These are phyloP conservation scores for Cherax quadricarinatus DNA, from an alignment of 1,140 invertebrate species.

Conservation along the genomic window DNA sequence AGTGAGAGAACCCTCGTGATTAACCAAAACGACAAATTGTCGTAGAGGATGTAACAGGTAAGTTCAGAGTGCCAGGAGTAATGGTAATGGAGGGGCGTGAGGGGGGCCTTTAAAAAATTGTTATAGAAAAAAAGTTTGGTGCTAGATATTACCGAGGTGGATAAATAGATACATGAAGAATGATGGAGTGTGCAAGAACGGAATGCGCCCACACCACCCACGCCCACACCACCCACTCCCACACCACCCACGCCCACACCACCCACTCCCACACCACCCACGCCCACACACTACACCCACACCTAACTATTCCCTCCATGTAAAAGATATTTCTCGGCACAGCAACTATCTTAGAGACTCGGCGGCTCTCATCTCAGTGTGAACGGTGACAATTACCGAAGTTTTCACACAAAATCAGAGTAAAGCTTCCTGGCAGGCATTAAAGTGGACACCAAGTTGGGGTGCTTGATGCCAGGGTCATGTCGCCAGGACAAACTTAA, in stretches of 20 bases:
- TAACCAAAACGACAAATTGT: no score
- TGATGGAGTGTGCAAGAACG: no score
- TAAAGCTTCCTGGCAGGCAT: background rate
- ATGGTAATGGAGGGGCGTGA: no score
- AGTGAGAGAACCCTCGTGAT: no score
- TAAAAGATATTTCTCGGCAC: background rate
- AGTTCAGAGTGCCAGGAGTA: no score
- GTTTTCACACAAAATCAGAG: conserved; percentile 4
- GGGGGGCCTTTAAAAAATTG: no score
- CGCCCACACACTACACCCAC: background rate
- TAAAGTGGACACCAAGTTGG: background rate
- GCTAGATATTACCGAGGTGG: no score
- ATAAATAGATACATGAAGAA: no score
- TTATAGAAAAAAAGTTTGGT: no score
- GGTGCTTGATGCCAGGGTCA: background rate
- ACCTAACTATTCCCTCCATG: background rate
- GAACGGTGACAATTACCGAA: background rate
- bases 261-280: background rate
- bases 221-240: background rate
- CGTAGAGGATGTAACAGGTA: no score
- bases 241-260: background rate
- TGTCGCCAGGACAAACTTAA: background rate
- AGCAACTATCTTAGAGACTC: background rate
- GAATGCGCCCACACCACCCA: no score
- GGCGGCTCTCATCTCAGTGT: background rate